Base-by-base conservation (phyloP, 1,140 invertebrate species). In the Megalopta genalis region DNA sequence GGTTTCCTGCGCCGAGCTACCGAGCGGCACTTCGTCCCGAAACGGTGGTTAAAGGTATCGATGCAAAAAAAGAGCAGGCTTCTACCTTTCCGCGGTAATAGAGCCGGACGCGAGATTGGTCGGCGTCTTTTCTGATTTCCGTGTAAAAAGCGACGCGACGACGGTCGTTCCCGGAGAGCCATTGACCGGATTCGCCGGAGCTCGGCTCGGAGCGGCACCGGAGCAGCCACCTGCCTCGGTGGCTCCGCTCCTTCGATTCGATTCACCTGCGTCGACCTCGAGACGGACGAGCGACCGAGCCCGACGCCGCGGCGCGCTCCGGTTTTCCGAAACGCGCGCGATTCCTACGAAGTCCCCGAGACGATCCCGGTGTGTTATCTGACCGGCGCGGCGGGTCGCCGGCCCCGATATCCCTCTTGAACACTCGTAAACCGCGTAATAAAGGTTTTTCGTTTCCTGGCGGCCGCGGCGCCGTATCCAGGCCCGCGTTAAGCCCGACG, bases 171-270 rank as follows among this genome's bases (percentile, higher is more conserved):
- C 32, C 59, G 23, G 69, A 75, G 69, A 84, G 84, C 68, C 79
- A 74, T 83, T 83, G 81, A 85, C 80, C 85, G 69, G n/a, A 2
- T 4, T 32, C 32, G 32, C 57, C 68, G 68, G n/a, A n/a, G 57
- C 74, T 77, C 32, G 32, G 32, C 42, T 5, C 42, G 16, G 16
- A 52, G 49, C 49, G 12, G 12, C 49, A 5, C 14, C 49, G 21
- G 1, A 62, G 42, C 79, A 18, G 80, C 76, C 87, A 89, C 88
- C 88, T 90, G 88, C 86, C 80, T 62, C 27, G 62, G 79, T 74
- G 27, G 25, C 16, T 62, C 81, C 81, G 80, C 82, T 77, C 78
- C 86, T 87, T 76, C 87, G 85, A 88, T 89, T 88, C 86, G 83
- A 85, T 88, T 71, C 87, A 89, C 87, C 88, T 89, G 88, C 88